Base-by-base conservation (phyloP, 2,113 vertebrate species). In the Budorcas taxicolor region DNA sequence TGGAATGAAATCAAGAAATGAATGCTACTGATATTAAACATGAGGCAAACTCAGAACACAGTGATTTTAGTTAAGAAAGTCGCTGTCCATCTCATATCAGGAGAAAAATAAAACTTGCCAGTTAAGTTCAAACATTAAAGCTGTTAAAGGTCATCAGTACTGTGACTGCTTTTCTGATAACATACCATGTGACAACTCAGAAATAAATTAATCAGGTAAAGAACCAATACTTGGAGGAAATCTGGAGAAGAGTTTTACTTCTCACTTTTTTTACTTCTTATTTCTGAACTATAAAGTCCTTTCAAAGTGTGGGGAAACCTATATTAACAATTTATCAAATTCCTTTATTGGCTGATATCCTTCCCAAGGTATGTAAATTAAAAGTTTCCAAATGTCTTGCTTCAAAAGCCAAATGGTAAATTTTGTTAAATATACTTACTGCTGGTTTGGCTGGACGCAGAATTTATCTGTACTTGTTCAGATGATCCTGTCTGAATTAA, bases 381-480 rank as follows among this genome's bases (percentile, higher is more conserved):
- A 90, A 92, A 92, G 47, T 57, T 76, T 86, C 33, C 93, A 96
- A 97, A 91, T 94, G 29, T 71, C 50, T 92, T 87, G 27, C 23
- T 95, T 91, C 84, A 95, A 97, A 96, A 94, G 58, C 31, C 62
- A 96, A 97, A 91, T 84, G n/a, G 82, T 89, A 97, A 96, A 96
- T 96, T 97, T 97, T 94, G 97, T 93, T 94, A 98, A 97, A 97
- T 89, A 97, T 98, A 99, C 99, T 98, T 97, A 99, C 99, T 98
- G 98, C 99, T 97, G 84, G 99, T 95, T 87, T 98, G 99, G 96
- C 99, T 98, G 90, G 99, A 98, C 62, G 99, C 98, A 96, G 99
- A 99, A 98, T 98, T 99, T 95, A 99, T 98, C 97, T 99, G 99
- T 90, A 99, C 97, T 98, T 99, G 99, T 84, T 99, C 99, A 91